Base-by-base conservation (phyloP, 2,113 vertebrate genomes). In the Thymallus thymallus region DNA sequence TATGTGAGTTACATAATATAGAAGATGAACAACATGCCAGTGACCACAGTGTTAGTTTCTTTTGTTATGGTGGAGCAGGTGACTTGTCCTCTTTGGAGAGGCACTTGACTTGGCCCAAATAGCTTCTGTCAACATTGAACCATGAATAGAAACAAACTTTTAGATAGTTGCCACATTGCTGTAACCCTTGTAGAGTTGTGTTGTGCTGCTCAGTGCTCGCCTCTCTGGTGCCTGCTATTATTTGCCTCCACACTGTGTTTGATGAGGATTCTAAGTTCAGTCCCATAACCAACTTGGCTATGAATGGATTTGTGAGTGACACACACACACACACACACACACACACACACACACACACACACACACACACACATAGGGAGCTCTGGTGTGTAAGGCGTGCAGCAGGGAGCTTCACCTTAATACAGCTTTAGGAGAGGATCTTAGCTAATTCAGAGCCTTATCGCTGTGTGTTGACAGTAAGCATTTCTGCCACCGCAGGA, bases 391-490 rank as follows among this genome's bases (percentile, higher is more conserved):
- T 62, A 55, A 41, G 75, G 24, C 26, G 13, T 22, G 56, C 35
- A 35, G 46, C 71, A 26, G 30, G 61, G 56, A 68, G 46, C 58
- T 67, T 24, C 29, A 14, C 22, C 30, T 20, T 76, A 55, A 77
- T 62, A 14, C 63, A 60, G 48, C 67, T 78, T 55, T 71, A 13
- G 26, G 29, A 75, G 35, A 46, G 32, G 63, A 46, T 73, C 61
- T n/a, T 24, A 41, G 30, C 48, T 79, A 61, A 61, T 79, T 64
- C 48, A 9, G 22, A n/a, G 62, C 41, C 62, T n/a, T 60, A 66
- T 60, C 5, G 24, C 73, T 64, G 5, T 51, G 46, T 51, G 55
- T 65, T 64, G 24, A 71, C n/a, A 32, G 48, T 76, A 23, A 64
- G 20, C 55, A 72, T 24, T 7, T 26, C 35, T 20, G 61, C 32